phyloP scores from a whole-genome alignment of 64 coral and sea anemone species.

The Stichodactyla mertensii region DNA sequence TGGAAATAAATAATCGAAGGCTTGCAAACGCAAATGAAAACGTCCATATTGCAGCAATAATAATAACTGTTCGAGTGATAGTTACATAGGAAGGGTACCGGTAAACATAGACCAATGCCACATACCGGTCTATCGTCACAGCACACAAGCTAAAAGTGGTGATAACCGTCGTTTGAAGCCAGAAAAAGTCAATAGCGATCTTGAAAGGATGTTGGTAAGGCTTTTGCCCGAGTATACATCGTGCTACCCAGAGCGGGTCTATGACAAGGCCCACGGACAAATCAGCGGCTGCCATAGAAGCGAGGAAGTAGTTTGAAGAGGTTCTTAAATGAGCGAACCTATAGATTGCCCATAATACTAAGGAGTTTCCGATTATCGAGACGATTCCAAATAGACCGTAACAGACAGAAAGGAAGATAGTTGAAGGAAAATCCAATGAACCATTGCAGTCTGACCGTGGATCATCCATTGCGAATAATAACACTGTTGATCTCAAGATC shows the following conservation, averaged over 20 bases:
- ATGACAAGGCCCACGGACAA: constrained; percentile 60
- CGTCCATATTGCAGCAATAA: constrained; percentile 7
- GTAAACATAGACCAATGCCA: constrained; percentile 1
- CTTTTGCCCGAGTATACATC: constrained; percentile 32
- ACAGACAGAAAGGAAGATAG: constrained; percentile 32
- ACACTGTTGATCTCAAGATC: neutral
- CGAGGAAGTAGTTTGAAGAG: constrained; percentile 55
- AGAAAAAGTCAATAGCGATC: constrained; percentile 26
- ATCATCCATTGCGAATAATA: neutral
- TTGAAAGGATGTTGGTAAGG: constrained; percentile 38
- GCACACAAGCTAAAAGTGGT: constrained; percentile 39
- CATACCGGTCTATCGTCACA: constrained; percentile 39
- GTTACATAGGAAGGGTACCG: constrained; percentile 24
- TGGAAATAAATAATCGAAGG: neutral
- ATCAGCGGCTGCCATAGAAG: constrained; percentile 57
- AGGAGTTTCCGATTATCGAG: constrained; percentile 47
- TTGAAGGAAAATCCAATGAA: neutral
- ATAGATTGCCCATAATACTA: constrained; percentile 48
- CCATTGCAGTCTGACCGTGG: neutral
- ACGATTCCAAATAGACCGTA: constrained; percentile 29
- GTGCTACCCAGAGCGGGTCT: constrained; percentile 60
- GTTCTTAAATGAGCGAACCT: constrained; percentile 39
- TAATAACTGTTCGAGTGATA: neutral
- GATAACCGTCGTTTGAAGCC: neutral
- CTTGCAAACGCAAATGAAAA: constrained; percentile 7